Percentiles rank a stretch among this genome's conserved stretches.
Conservation (phyloP, 2,113 vertebrate genomes). For the Poeciliopsis occidentalis region DNA sequence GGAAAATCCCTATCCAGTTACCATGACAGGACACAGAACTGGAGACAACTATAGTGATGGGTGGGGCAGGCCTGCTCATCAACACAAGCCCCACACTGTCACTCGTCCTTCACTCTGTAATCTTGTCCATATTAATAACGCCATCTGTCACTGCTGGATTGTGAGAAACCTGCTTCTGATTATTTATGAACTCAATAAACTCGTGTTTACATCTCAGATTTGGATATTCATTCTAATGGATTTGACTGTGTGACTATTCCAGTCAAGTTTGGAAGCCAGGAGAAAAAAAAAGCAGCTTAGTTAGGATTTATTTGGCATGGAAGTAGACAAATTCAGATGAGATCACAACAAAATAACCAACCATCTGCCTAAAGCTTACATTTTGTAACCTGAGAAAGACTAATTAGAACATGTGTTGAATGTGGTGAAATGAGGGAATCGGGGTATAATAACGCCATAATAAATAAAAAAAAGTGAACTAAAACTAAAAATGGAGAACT, state of each 20-base stretch:
- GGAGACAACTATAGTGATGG: constrained; percentile 16
- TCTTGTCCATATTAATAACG: constrained; percentile 56
- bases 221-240: constrained; percentile 42
- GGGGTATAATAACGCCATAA: too few relatives aligned
- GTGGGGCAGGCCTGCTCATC: constrained; percentile 23
- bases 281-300: too few relatives aligned
- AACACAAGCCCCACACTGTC: constrained; percentile 43
- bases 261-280: constrained; percentile 30
- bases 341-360: too few relatives aligned
- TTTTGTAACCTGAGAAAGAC: background rate
- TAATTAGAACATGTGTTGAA: background rate
- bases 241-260: constrained; percentile 5
- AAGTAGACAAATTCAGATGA: background rate
- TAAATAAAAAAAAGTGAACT: too few relatives aligned
- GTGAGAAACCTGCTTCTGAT: constrained; percentile 23
- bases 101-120: constrained; percentile 38
- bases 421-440: too few relatives aligned
- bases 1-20: constrained; percentile 42
- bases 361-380: too few relatives aligned
- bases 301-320: background rate
- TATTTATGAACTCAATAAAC: constrained; percentile 32
- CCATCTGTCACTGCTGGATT: constrained; percentile 65
- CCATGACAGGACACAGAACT: constrained; percentile 27
- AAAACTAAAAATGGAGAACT: too few relatives aligned
- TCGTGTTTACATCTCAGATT: constrained; percentile 62